Conservation (phyloP, 2,888 invertebrate species). For the Lithophane ornitopus region DNA sequence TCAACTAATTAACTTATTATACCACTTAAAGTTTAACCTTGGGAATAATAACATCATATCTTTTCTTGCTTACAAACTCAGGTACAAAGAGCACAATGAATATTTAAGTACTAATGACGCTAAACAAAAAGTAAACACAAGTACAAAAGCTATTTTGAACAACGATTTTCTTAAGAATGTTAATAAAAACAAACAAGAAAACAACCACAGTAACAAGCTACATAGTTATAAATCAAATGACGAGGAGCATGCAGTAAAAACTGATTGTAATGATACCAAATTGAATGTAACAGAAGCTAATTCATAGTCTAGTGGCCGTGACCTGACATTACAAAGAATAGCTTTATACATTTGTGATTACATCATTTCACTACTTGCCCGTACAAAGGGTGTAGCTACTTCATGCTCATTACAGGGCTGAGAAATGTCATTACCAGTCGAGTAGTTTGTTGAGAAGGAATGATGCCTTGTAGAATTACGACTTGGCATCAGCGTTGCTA, state of each 20-base stretch:
- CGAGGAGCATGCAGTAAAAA: slow-evolving; percentile 62
- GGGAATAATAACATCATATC: slow-evolving; percentile 13
- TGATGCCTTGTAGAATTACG: slow-evolving; percentile 20
- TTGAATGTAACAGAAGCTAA: slow-evolving; percentile 71
- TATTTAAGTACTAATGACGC: slow-evolving; percentile 21
- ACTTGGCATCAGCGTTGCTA: slow-evolving; percentile 2
- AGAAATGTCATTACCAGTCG: slow-evolving; percentile 49
- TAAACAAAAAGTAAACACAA: slow-evolving; percentile 20
- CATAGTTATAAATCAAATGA: slow-evolving; percentile 60
- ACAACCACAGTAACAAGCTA: slow-evolving; percentile 14
- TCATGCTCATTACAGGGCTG: slow-evolving; percentile 35
- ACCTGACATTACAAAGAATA: slow-evolving; percentile 61
- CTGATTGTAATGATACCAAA: slow-evolving; percentile 71
- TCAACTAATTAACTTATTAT: not conserved
- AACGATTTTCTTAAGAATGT: slow-evolving; percentile 5
- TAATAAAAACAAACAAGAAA: slow-evolving; percentile 39
- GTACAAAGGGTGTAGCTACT: slow-evolving; percentile 44
- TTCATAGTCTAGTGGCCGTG: slow-evolving; percentile 67
- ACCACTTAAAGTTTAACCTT: slow-evolving; percentile 22
- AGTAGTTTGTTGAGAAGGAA: slow-evolving; percentile 16
- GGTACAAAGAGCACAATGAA: slow-evolving; percentile 35
- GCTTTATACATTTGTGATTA: slow-evolving; percentile 51
- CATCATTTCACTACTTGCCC: slow-evolving; percentile 44
- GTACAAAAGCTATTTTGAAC: slow-evolving; percentile 2
- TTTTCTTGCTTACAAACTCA: slow-evolving; percentile 18